These are phyloP conservation scores for Spodoptera frugiperda DNA, from an alignment of 1,140 invertebrate species.

Conservation along the genomic window DNA sequence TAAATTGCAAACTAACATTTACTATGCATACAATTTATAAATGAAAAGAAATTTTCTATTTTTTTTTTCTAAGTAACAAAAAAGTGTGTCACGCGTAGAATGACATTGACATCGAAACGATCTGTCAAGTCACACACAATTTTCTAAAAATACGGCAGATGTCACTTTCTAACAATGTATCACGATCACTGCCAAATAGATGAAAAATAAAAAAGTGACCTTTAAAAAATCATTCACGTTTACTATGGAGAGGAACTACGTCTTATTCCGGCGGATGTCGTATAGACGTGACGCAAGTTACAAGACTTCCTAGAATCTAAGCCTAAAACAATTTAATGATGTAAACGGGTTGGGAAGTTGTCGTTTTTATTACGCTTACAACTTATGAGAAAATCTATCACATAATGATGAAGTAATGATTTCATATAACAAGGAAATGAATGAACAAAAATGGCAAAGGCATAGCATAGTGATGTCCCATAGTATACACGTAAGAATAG, in stretches of 20 bases:
- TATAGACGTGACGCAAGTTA: constrained; percentile 32
- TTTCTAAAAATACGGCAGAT: not conserved
- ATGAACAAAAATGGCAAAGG: constrained; percentile 10
- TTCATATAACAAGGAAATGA: constrained; percentile 53
- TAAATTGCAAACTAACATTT: not conserved
- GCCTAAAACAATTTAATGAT: constrained; percentile 7
- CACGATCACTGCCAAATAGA: not conserved
- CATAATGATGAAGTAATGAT: constrained; percentile 51
- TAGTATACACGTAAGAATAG: not conserved
- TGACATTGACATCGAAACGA: constrained; percentile 10
- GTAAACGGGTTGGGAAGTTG: not conserved
- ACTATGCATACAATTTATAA: not conserved
- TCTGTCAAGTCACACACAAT: not conserved
- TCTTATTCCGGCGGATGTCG: constrained; percentile 31
- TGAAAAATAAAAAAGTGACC: not conserved
- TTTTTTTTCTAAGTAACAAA: not conserved
- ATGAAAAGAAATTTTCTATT: not conserved
- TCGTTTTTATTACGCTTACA: not conserved
- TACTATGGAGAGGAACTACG: not conserved
- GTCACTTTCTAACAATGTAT: constrained; percentile 4
- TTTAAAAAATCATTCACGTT: constrained; percentile 7
- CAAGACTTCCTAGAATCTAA: constrained; percentile 10
- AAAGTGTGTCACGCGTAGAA: not conserved
- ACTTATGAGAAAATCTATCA: constrained; percentile 13
- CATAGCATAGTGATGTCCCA: not conserved